phyloP scores from a whole-genome alignment of 2,797 vertebrate species.

The Urophycis tenuis region DNA sequence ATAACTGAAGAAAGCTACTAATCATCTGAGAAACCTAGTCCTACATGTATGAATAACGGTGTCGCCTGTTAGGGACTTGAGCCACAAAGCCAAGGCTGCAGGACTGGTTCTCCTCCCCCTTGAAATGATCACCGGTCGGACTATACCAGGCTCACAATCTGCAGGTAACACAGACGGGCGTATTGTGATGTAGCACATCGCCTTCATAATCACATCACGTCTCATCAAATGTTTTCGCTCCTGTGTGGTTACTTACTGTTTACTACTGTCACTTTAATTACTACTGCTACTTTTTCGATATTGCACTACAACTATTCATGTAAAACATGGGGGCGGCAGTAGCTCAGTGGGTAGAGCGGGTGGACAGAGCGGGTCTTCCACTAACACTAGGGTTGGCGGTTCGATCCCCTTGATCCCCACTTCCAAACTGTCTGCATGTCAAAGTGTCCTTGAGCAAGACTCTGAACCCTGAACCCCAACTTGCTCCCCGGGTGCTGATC shows the following conservation, averaged over 20 bases:
- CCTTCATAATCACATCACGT: not conserved
- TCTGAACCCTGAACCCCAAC: too few species aligned
- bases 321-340: too few species aligned
- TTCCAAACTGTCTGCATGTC: too few species aligned
- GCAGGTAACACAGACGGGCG: constrained; percentile 39
- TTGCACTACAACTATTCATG: too few species aligned
- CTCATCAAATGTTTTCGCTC: not conserved
- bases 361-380: too few species aligned
- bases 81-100: constrained; percentile 37
- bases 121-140: constrained; percentile 40
- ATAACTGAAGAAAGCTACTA: not conserved
- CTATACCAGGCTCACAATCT: constrained; percentile 23
- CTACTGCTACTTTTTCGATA: too few species aligned
- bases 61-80: constrained; percentile 37
- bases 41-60: not conserved
- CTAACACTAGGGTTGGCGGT: too few species aligned
- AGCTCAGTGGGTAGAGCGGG: too few species aligned
- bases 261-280: too few species aligned
- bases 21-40: not conserved
- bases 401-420: too few species aligned
- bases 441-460: too few species aligned
- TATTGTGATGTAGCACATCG: not conserved
- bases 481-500: too few species aligned
- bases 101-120: constrained; percentile 57
- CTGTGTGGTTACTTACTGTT: not conserved